A percentile compares a stretch with the other conserved stretches of the same genome.
Conservation (phyloP, 1,140 invertebrate species). For the Luehdorfia chinensis region DNA sequence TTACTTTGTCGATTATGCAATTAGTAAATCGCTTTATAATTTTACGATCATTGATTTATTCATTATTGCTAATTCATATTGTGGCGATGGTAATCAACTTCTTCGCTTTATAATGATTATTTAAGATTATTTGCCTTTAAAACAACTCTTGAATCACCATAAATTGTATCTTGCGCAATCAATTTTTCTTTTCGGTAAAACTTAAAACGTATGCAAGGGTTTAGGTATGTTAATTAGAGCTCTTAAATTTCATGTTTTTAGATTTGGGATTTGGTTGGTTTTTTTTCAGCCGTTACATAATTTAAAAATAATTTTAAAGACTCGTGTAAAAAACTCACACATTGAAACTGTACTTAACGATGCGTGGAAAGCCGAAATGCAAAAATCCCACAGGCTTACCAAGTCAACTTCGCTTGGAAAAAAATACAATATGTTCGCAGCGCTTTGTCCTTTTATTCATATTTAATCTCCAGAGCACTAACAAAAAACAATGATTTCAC, state of each 20-base stretch:
- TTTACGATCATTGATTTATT: too few relatives aligned
- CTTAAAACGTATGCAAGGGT: slow-evolving; percentile 5
- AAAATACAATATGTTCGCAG: slow-evolving; percentile 45
- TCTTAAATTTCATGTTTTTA: slow-evolving; percentile 12
- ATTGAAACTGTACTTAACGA: slow-evolving; percentile 25
- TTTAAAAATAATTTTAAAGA: slow-evolving; percentile 20
- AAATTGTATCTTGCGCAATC: neutral
- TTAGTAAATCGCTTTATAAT: too few relatives aligned
- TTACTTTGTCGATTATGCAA: too few relatives aligned
- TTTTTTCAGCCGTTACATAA: slow-evolving; percentile 14
- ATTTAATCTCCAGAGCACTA: slow-evolving; percentile 62
- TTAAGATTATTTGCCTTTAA: slow-evolving; percentile 1
- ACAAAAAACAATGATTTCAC: slow-evolving; percentile 76
- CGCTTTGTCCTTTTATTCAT: slow-evolving; percentile 68
- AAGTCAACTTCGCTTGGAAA: slow-evolving; percentile 43
- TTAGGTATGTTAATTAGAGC: slow-evolving; percentile 14
- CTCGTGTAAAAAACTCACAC: slow-evolving; percentile 22
- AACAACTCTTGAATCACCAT: neutral
- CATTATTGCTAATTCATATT: too few relatives aligned
- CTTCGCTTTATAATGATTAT: neutral
- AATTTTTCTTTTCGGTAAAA: slow-evolving; percentile 12
- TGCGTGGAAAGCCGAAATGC: slow-evolving; percentile 30
- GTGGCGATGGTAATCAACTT: too few relatives aligned
- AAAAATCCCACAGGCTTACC: slow-evolving; percentile 56
- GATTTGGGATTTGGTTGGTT: slow-evolving; percentile 1